A percentile compares a stretch with the other conserved stretches of the same genome.
phyloP scores from a whole-genome alignment of 2,113 vertebrate genomes.

The Eurystomus gularis region DNA sequence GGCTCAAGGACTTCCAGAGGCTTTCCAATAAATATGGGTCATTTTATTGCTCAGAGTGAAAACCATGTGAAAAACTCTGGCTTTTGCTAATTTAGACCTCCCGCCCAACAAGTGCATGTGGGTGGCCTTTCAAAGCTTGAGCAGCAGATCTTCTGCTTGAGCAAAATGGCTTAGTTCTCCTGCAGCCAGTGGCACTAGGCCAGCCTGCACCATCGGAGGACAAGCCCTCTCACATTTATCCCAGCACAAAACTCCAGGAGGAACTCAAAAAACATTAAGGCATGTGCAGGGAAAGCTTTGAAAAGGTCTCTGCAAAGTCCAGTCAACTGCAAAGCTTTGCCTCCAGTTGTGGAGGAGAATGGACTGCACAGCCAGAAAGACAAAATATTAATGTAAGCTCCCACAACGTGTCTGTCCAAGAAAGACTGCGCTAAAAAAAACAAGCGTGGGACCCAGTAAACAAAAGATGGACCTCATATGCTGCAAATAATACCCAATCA shows the following conservation, averaged over 20 bases:
- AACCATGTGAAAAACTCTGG: constrained; percentile 21
- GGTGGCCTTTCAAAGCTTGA: constrained; percentile 61
- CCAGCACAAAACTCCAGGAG: constrained; percentile 14
- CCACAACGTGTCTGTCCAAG: neutral
- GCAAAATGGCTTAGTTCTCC: constrained; percentile 20
- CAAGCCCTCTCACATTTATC: constrained; percentile 19
- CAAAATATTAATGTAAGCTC: constrained; percentile 36
- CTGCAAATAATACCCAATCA: constrained; percentile 12
- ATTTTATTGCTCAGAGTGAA: neutral
- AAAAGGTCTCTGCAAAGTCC: constrained; percentile 15
- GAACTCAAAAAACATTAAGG: neutral
- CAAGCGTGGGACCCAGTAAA: neutral
- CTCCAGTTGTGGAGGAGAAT: neutral
- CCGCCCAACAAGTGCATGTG: constrained; percentile 36
- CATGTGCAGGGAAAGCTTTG: constrained; percentile 15
- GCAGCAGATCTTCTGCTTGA: constrained; percentile 45
- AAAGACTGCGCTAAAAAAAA: neutral
- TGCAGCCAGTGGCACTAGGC: neutral
- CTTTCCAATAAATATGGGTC: neutral
- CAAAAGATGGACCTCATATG: constrained; percentile 1
- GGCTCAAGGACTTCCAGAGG: neutral
- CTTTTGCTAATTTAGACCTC: constrained; percentile 53
- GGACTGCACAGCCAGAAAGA: constrained; percentile 31
- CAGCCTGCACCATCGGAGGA: constrained; percentile 37
- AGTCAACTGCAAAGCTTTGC: constrained; percentile 18